Conservation (phyloP, 2,113 vertebrate species). For the Asarcornis scutulata region DNA sequence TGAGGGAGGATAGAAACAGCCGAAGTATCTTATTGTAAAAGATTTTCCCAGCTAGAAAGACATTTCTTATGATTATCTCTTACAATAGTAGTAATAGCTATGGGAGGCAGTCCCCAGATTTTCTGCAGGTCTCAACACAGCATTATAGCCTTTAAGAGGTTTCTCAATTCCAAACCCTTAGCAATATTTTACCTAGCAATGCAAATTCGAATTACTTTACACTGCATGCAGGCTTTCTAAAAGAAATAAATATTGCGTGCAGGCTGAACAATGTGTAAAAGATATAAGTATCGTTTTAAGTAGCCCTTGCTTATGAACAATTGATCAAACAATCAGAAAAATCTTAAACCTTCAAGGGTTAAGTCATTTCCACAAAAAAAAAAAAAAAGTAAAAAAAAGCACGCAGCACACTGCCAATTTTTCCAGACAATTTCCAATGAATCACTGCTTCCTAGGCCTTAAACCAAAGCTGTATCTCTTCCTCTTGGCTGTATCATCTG, state of each 20-base stretch:
- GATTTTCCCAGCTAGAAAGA: background rate
- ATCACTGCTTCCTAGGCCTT: constrained; percentile 2
- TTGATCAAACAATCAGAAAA: background rate
- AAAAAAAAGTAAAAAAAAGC: background rate
- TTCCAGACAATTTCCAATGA: background rate
- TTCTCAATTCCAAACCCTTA: background rate
- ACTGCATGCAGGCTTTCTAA: background rate
- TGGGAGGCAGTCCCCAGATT: background rate
- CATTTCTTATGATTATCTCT: background rate
- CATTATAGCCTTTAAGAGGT: background rate
- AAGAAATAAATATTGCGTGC: background rate
- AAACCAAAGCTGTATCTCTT: background rate
- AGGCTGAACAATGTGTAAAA: background rate
- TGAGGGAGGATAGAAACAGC: background rate
- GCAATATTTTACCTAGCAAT: background rate
- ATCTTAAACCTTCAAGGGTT: background rate
- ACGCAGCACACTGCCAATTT: background rate
- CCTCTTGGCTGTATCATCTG: background rate
- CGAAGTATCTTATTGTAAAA: background rate
- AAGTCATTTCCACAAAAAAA: background rate
- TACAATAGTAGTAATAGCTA: background rate
- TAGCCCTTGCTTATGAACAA: background rate
- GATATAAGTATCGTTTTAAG: background rate
- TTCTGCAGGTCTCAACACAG: background rate
- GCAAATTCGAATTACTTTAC: background rate